Evolutionary conservation across 2,888 invertebrate genomes (phyloP).

Genomic region (Mamestra brassicae): DNA sequence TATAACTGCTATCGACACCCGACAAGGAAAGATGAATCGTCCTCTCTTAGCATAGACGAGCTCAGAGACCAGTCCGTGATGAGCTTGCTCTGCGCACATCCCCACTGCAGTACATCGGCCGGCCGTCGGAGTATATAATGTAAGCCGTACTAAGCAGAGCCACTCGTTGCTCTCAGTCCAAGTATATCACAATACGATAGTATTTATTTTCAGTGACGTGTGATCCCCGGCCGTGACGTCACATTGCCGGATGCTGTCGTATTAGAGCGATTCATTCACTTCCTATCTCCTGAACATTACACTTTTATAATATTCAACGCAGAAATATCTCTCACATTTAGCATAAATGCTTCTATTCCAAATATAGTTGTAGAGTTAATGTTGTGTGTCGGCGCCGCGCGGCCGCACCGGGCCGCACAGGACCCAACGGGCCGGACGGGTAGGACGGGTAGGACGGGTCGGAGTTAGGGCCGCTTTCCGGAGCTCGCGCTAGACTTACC

Average conservation of each 20-base stretch:
- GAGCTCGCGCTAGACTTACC: slow-evolving; percentile 18
- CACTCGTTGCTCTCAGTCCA: background rate
- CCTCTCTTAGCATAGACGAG: background rate
- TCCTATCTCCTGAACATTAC: background rate
- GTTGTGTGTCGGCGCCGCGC: slow-evolving; percentile 2
- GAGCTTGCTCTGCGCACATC: background rate
- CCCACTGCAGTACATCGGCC: too few species aligned
- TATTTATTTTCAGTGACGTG: background rate
- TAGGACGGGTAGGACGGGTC: background rate
- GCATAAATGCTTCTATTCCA: background rate
- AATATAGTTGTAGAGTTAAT: slow-evolving; percentile 8
- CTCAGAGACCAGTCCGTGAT: background rate
- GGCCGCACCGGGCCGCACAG: background rate
- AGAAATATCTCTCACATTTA: background rate
- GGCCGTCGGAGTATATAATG: too few species aligned
- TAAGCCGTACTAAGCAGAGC: background rate
- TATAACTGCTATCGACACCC: slow-evolving; percentile 28
- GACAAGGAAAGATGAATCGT: slow-evolving; percentile 31
- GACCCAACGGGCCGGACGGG: background rate
- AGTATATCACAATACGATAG: background rate
- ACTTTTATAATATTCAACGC: too few species aligned
- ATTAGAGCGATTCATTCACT: background rate
- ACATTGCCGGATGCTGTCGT: background rate
- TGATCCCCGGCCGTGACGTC: background rate
- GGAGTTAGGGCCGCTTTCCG: slow-evolving; percentile 24